These are phyloP conservation scores for Sarcophaga subvicina DNA, from an alignment of 2,888 invertebrate genomes.

Conservation along the genomic window DNA sequence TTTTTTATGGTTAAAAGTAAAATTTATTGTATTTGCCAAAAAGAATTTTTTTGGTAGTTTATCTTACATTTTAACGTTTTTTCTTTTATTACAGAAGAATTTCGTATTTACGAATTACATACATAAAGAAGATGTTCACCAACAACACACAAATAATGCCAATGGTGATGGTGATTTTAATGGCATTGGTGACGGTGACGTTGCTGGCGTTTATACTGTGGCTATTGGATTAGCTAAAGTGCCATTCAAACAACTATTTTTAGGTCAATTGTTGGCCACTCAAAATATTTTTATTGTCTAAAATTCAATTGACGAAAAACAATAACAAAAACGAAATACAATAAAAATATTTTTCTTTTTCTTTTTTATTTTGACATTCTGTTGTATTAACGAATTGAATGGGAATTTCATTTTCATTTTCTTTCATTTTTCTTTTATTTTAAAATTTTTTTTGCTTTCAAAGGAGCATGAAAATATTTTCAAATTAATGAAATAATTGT, in stretches of 20 bases:
- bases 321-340: constrained; percentile 1
- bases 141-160: not conserved
- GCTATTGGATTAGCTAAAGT: constrained; percentile 40
- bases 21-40: too few relatives aligned
- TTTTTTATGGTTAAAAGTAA: too few relatives aligned
- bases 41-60: too few relatives aligned
- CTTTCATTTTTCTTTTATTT: not conserved
- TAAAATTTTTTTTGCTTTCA: not conserved
- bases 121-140: too few relatives aligned
- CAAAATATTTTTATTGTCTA: constrained; percentile 61
- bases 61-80: too few relatives aligned
- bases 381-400: not conserved
- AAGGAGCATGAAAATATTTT: not conserved
- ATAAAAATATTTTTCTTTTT: not conserved
- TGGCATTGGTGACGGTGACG: not conserved
- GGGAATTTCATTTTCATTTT: not conserved
- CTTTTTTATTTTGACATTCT: not conserved
- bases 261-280: constrained; percentile 64
- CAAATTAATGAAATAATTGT: not conserved
- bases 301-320: constrained; percentile 51
- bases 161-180: not conserved
- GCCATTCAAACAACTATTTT: constrained; percentile 42
- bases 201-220: not conserved
- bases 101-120: too few relatives aligned
- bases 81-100: too few relatives aligned